Conservation (phyloP, 2,888 invertebrate genomes). For the Amaurobius ferox region DNA sequence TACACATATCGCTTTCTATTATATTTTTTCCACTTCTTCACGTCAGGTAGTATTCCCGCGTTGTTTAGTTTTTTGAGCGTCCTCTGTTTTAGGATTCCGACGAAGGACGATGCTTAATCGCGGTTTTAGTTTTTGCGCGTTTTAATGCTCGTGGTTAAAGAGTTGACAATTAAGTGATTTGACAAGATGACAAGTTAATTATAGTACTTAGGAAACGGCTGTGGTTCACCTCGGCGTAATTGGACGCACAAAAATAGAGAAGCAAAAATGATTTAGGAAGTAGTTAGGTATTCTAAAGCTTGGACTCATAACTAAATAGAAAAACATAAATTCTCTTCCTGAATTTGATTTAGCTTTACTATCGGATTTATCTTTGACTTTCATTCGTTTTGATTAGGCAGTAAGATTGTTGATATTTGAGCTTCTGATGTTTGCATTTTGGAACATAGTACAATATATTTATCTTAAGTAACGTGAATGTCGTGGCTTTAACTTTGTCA, state of each 20-base stretch:
- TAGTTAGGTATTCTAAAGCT: slow-evolving; percentile 20
- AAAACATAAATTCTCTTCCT: background rate
- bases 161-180: slow-evolving; percentile 69
- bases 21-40: slow-evolving; percentile 22
- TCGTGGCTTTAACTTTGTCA: too few species aligned
- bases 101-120: slow-evolving; percentile 45
- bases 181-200: slow-evolving; percentile 69
- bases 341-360: background rate
- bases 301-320: background rate
- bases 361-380: too few species aligned
- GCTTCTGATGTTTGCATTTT: too few species aligned
- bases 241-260: slow-evolving; percentile 30
- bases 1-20: slow-evolving; percentile 24
- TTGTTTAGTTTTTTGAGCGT: slow-evolving; percentile 21
- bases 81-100: slow-evolving; percentile 57
- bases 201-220: slow-evolving; percentile 46
- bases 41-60: slow-evolving; percentile 41
- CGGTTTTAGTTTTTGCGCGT: slow-evolving; percentile 46
- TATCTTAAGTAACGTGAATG: too few species aligned
- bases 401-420: too few species aligned
- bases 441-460: too few species aligned
- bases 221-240: slow-evolving; percentile 35
- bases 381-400: too few species aligned
- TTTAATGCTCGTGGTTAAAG: slow-evolving; percentile 62
- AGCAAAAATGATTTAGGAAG: slow-evolving; percentile 55